These are phyloP conservation scores for Neoascia interrupta DNA, from an alignment of 2,888 invertebrate genomes.

Conservation along the genomic window DNA sequence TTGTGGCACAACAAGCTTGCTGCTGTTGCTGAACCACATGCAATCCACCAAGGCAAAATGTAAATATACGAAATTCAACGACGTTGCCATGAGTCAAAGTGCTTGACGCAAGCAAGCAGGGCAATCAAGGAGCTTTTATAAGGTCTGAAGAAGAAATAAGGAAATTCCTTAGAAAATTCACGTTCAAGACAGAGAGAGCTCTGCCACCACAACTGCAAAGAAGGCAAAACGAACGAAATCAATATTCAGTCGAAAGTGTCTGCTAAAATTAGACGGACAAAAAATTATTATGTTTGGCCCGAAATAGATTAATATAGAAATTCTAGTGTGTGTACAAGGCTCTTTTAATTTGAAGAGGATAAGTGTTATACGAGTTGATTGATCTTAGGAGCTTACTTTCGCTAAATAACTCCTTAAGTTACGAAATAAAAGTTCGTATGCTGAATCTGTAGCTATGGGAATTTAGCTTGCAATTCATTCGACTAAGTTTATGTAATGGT, in stretches of 20 bases:
- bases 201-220: background rate
- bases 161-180: constrained; percentile 11
- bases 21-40: constrained; percentile 4
- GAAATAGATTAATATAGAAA: too few species aligned
- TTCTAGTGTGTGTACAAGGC: too few species aligned
- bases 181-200: background rate
- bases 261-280: constrained; percentile 34
- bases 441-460: too few species aligned
- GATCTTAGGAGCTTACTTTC: too few species aligned
- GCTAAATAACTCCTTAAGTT: too few species aligned
- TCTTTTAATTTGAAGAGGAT: too few species aligned
- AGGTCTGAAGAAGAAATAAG: constrained; percentile 29
- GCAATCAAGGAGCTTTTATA: constrained; percentile 50
- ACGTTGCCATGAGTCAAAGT: constrained; percentile 21
- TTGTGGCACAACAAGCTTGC: constrained; percentile 33
- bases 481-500: too few species aligned
- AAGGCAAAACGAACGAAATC: constrained; percentile 22
- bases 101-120: constrained; percentile 38
- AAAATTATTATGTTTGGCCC: background rate
- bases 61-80: constrained; percentile 26
- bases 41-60: constrained; percentile 17
- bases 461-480: too few species aligned
- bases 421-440: too few species aligned
- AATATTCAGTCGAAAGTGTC: constrained; percentile 28
- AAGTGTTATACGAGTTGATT: too few species aligned